Evolutionary conservation across 2,113 vertebrate genomes (phyloP), one percentile per base, ranked within the genome.

Genomic region (Willisornis vidua): DNA sequence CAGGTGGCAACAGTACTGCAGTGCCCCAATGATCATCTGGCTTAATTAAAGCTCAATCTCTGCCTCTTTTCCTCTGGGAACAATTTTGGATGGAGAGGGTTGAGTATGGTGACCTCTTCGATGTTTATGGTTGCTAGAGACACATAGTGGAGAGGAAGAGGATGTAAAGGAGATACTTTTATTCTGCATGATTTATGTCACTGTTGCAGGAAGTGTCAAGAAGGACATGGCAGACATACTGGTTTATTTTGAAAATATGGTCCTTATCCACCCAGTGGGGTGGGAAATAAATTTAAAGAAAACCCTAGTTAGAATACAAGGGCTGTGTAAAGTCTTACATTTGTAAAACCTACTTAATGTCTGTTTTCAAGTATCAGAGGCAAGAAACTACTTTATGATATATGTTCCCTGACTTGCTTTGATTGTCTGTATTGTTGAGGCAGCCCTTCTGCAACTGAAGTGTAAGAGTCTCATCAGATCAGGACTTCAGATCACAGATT

Each of bases 341-440:
- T 88, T 80, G 29, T 55, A 76, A 66, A 94, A 81, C 12, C 33
- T 77, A 33, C 19, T n/a, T 66, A 48, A 48, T 58, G 16, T 52
- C 54, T 89, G 33, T 94, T 93, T 92, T 67, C 39, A 51, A 71
- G 68, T 37, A 41, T 81, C 39, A 48, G 55, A 80, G 17, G 68
- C 46, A 87, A 93, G 76, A 90, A 92, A 49, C n/a, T 76, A 52
- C 49, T 75, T 84, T 83, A 72, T 71, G 43, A 49, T 46, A 26
- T 33, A 6, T 49, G 62, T 89, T 93, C 25, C 39, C 48, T 94
- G 45, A 62, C 41, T 61, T 89, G 31, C 67, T 89, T 83, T 89
- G 51, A 72, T 93, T 80, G 41, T 74, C 75, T 84, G 14, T 77
- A 31, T 90, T 93, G 79, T 93, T 88, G 87, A 94, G 35, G 51